These are phyloP conservation scores for Cervus canadensis DNA, from an alignment of 2,113 vertebrate species.

Conservation along the genomic window DNA sequence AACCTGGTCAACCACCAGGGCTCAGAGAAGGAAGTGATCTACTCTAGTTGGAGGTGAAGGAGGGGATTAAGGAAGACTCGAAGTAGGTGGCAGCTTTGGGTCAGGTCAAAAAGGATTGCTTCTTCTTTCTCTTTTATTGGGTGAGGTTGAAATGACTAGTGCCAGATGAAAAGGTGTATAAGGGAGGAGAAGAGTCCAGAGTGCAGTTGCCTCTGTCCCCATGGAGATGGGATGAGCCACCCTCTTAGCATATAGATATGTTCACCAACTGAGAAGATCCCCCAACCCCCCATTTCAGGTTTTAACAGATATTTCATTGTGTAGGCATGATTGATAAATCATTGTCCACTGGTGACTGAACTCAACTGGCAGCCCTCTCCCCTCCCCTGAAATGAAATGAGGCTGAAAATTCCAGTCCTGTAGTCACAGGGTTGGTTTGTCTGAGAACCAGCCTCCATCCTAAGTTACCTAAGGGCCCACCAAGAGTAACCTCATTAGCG, in stretches of 20 bases:
- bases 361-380: not conserved
- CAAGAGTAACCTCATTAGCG: not conserved
- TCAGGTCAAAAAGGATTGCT: not conserved
- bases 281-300: not conserved
- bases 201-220: not conserved
- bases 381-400: not conserved
- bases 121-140: not conserved
- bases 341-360: not conserved
- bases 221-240: not conserved
- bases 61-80: not conserved
- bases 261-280: not conserved
- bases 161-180: not conserved
- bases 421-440: not conserved
- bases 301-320: not conserved
- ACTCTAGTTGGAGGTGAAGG: not conserved
- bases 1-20: not conserved
- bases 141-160: not conserved
- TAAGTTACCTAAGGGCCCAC: not conserved
- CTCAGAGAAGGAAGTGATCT: not conserved
- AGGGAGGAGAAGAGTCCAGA: not conserved
- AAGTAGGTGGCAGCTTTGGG: not conserved
- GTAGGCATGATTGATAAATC: not conserved
- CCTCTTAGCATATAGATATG: not conserved
- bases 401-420: not conserved
- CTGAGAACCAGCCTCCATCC: not conserved